A percentile compares a stretch with the other conserved stretches of the same genome.
phyloP scores from a whole-genome alignment of 2,797 vertebrate genomes.

The Chaetodon trifasciatus region DNA sequence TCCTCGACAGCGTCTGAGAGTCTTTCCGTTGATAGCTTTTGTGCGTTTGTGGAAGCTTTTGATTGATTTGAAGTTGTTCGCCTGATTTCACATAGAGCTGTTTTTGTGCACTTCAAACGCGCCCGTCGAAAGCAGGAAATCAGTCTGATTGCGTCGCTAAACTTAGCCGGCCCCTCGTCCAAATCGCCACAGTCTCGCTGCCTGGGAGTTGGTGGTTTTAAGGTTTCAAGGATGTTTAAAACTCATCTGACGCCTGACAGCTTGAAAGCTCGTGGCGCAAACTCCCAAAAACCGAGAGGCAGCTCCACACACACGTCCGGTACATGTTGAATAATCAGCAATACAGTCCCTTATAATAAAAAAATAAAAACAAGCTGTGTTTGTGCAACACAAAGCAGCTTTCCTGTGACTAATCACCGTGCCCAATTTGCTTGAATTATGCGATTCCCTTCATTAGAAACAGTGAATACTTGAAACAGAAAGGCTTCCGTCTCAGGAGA shows the following conservation, averaged over 20 bases:
- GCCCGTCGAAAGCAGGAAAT: conserved; percentile 47
- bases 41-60: conserved; percentile 43
- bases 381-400: conserved; percentile 42
- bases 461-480: conserved; percentile 62
- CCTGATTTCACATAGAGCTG: conserved; percentile 33
- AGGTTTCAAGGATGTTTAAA: conserved; percentile 17
- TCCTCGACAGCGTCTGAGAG: conserved; percentile 38
- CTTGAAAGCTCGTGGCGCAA: conserved; percentile 50
- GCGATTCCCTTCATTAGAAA: conserved; percentile 73
- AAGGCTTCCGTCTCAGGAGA: conserved; percentile 72
- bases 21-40: conserved; percentile 56
- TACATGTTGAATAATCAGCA: background rate
- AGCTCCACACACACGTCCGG: conserved; percentile 14
- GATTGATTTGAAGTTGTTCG: conserved; percentile 50
- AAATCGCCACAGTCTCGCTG: background rate
- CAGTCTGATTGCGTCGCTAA: conserved; percentile 21
- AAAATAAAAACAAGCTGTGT: conserved; percentile 12
- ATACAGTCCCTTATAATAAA: background rate
- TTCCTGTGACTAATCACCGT: conserved; percentile 73
- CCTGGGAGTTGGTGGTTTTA: background rate
- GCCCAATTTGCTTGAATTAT: conserved; percentile 79
- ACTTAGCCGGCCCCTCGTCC: background rate
- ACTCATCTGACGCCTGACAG: background rate
- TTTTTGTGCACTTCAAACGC: conserved; percentile 29
- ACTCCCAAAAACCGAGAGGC: conserved; percentile 31